Conservation (phyloP, 2,888 invertebrate genomes). For the Cerastis rubricosa region DNA sequence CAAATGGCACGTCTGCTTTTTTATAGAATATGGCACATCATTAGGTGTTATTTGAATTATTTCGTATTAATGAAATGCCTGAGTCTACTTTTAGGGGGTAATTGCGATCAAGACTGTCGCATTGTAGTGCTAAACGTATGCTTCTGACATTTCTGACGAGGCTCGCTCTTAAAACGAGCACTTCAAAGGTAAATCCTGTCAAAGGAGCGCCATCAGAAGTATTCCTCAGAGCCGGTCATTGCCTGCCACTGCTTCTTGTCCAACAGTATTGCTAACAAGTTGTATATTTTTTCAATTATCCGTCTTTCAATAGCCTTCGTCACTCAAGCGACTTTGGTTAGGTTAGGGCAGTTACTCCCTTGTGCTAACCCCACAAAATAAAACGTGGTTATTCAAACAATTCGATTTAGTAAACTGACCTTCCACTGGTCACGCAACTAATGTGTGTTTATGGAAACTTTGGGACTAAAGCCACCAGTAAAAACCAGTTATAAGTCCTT, state of each 20-base stretch:
- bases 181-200: background rate
- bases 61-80: slow-evolving; percentile 16
- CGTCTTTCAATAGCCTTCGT: background rate
- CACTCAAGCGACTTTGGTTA: background rate
- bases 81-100: background rate
- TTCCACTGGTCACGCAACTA: slow-evolving; percentile 18
- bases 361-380: background rate
- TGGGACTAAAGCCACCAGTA: background rate
- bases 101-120: background rate
- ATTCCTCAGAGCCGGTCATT: background rate
- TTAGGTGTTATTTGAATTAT: slow-evolving; percentile 29
- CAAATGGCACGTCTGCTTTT: slow-evolving; percentile 43
- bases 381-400: background rate
- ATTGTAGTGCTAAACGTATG: background rate
- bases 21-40: slow-evolving; percentile 34
- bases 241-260: background rate
- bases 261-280: background rate
- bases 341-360: background rate
- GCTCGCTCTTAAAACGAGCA: too few species aligned
- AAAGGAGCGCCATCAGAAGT: background rate
- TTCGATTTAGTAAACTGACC: slow-evolving; percentile 4
- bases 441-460: background rate
- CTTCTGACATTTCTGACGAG: background rate
- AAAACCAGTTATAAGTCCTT: background rate
- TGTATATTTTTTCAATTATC: background rate